phyloP scores from a whole-genome alignment of 2,888 invertebrate species.

The Cacoxenus indagator region DNA sequence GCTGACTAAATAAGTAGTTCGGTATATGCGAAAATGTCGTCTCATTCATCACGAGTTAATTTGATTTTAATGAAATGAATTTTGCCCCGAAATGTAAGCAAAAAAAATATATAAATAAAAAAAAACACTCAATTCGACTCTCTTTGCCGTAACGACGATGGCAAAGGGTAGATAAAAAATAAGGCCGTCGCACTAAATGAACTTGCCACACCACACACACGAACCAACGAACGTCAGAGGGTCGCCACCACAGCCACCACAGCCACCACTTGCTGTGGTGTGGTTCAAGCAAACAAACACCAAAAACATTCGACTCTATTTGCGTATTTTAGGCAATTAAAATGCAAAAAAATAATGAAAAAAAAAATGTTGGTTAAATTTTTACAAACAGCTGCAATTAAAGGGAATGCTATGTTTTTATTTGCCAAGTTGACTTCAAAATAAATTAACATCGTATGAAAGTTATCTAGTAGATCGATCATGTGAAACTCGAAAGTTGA shows the following conservation, averaged over 20 bases:
- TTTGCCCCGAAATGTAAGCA: constrained; percentile 34
- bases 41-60: constrained; percentile 62
- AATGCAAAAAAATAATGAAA: too few relatives aligned
- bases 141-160: constrained; percentile 43
- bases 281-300: neutral
- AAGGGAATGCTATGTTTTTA: too few relatives aligned
- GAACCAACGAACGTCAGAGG: too few relatives aligned
- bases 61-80: constrained; percentile 62
- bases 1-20: constrained; percentile 14
- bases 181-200: constrained; percentile 19
- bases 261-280: too few relatives aligned
- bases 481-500: too few relatives aligned
- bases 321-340: neutral
- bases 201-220: neutral
- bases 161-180: constrained; percentile 60
- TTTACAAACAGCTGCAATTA: neutral
- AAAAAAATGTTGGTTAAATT: neutral
- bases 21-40: constrained; percentile 15
- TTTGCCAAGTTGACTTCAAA: too few relatives aligned
- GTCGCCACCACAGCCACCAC: neutral
- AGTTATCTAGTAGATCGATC: too few relatives aligned
- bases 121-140: constrained; percentile 26
- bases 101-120: constrained; percentile 35
- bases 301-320: neutral
- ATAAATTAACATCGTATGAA: too few relatives aligned